Evolutionary conservation across 2,797 vertebrate genomes (phyloP).

Genomic region (Sebastes jordani): DNA sequence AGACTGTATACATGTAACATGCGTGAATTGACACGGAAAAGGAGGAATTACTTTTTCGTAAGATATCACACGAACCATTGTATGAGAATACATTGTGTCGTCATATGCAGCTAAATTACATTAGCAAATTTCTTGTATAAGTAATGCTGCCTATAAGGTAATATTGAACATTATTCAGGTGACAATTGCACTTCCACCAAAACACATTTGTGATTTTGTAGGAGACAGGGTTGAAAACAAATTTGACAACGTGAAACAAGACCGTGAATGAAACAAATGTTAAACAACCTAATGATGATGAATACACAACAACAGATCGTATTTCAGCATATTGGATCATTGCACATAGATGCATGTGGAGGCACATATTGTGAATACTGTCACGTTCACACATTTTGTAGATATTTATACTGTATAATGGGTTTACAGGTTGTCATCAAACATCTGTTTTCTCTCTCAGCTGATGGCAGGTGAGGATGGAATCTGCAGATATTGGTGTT

Average conservation of each 20-base stretch:
- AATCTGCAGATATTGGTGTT: neutral
- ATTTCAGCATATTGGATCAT: neutral
- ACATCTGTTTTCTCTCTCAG: neutral
- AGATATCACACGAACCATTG: too few relatives aligned
- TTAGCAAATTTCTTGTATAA: neutral
- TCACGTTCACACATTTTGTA: neutral
- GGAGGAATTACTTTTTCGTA: too few relatives aligned
- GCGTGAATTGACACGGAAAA: too few relatives aligned
- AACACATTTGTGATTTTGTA: neutral
- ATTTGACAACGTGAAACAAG: neutral
- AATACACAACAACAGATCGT: neutral
- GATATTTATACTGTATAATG: neutral
- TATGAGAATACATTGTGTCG: neutral
- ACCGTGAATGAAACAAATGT: neutral
- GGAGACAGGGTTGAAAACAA: neutral
- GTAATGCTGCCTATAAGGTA: neutral
- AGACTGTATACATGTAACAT: too few relatives aligned
- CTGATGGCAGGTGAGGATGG: neutral
- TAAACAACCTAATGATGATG: neutral
- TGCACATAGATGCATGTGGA: neutral
- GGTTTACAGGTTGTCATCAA: neutral
- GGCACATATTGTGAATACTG: neutral
- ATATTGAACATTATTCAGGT: neutral
- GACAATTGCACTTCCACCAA: neutral
- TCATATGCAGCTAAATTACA: neutral